Evolutionary conservation across 2,888 invertebrate species (phyloP).

Genomic region (Mystacides longicornis): DNA sequence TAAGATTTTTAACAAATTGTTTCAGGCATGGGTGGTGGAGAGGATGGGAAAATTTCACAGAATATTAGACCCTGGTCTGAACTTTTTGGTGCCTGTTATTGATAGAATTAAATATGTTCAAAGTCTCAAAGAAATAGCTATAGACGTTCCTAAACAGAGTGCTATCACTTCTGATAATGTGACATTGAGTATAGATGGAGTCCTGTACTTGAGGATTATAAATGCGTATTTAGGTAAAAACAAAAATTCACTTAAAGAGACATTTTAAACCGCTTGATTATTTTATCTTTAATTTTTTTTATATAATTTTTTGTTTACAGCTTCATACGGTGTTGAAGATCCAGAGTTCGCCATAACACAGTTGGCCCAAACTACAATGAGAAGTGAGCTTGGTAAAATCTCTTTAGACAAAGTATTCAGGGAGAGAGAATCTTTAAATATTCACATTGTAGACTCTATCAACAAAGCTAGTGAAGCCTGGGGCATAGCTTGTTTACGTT

Average conservation of each 20-base stretch:
- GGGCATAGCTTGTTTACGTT: slow-evolving; percentile 94
- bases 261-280: too few relatives aligned
- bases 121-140: slow-evolving; percentile 97
- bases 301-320: slow-evolving; percentile 34
- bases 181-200: slow-evolving; percentile 92
- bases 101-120: slow-evolving; percentile 97
- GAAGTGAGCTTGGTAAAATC: slow-evolving; percentile 97
- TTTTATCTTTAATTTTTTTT: not conserved
- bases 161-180: slow-evolving; percentile 98
- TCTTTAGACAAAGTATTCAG: slow-evolving; percentile 92
- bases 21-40: slow-evolving; percentile 92
- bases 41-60: slow-evolving; percentile 96
- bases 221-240: slow-evolving; percentile 77
- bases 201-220: slow-evolving; percentile 86
- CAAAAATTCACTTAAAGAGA: too few relatives aligned
- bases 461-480: slow-evolving; percentile 98
- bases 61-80: slow-evolving; percentile 91
- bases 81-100: slow-evolving; percentile 82
- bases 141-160: slow-evolving; percentile 97
- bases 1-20: too few relatives aligned
- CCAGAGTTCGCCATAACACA: slow-evolving; percentile 99
- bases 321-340: slow-evolving; percentile 97
- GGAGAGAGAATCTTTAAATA: slow-evolving; percentile 92
- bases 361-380: slow-evolving; percentile 98
- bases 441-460: slow-evolving; percentile 89